A percentile compares a stretch with the other conserved stretches of the same genome.
Evolutionary conservation across 2,113 vertebrate genomes (phyloP).

Genomic region (Syrmaticus mikado): DNA sequence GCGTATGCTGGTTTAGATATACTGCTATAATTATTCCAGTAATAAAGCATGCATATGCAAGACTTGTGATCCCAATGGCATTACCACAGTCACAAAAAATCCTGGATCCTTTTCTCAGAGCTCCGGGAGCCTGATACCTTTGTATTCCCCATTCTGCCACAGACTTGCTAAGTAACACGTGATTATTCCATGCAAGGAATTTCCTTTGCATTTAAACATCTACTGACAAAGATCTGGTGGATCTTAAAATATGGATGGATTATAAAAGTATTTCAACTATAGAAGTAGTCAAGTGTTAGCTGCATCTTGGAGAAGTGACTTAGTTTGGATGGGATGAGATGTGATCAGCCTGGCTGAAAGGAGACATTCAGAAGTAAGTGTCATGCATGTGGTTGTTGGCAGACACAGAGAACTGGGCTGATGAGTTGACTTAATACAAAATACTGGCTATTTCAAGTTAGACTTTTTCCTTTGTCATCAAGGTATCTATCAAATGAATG

Average conservation of each 20-base stretch:
- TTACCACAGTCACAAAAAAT: neutral
- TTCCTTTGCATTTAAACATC: neutral
- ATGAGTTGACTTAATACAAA: neutral
- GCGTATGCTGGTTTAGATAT: neutral
- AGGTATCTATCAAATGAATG: neutral
- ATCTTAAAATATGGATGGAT: neutral
- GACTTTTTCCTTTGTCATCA: neutral
- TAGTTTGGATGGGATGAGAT: neutral
- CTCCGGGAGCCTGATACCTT: neutral
- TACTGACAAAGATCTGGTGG: neutral
- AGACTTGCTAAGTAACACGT: rapidly evolving
- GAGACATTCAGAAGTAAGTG: neutral
- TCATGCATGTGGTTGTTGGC: neutral
- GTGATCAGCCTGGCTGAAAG: neutral
- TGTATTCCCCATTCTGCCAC: neutral
- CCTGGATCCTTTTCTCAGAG: neutral
- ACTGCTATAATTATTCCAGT: neutral
- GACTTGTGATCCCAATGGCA: neutral
- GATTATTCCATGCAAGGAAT: neutral
- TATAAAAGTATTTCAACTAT: neutral
- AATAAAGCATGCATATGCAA: neutral
- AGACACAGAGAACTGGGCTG: neutral
- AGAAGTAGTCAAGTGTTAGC: neutral
- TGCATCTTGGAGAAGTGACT: neutral
- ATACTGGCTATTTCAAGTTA: neutral